A percentile compares a stretch with the other conserved stretches of the same genome.
Evolutionary conservation across 2,888 invertebrate genomes (phyloP).

Genomic region (Merodon equestris): DNA sequence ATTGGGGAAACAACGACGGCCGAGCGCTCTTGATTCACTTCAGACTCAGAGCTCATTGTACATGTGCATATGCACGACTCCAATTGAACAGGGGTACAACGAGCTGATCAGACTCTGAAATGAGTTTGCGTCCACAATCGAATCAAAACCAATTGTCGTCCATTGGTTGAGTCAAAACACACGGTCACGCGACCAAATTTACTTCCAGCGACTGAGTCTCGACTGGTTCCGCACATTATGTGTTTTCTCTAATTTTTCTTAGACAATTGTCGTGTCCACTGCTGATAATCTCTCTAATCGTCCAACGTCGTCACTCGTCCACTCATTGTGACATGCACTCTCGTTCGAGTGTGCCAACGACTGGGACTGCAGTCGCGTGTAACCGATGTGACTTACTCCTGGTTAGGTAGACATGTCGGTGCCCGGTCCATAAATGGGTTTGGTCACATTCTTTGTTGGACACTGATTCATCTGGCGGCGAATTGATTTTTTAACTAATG

Average conservation of each 20-base stretch:
- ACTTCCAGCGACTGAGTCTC: not conserved
- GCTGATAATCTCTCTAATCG: conserved; percentile 51
- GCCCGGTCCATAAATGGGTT: conserved; percentile 61
- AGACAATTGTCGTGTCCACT: conserved; percentile 32
- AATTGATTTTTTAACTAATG: conserved; percentile 58
- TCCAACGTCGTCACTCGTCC: too few species aligned
- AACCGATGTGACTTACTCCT: conserved; percentile 46
- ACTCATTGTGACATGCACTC: too few species aligned
- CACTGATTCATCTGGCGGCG: conserved; percentile 55
- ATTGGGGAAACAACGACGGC: conserved; percentile 1
- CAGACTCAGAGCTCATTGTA: conserved; percentile 41
- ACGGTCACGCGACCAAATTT: conserved; percentile 62
- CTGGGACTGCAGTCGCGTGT: conserved; percentile 34
- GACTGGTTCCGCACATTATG: too few species aligned
- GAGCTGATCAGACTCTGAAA: conserved; percentile 58
- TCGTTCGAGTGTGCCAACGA: not conserved
- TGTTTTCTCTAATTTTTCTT: conserved; percentile 11
- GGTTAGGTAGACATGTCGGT: conserved; percentile 58
- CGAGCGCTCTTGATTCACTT: conserved; percentile 28
- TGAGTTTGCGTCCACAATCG: conserved; percentile 62
- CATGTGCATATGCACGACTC: conserved; percentile 56
- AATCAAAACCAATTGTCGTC: conserved; percentile 61
- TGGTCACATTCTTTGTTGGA: conserved; percentile 61
- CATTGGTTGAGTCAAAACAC: conserved; percentile 33
- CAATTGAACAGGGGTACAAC: conserved; percentile 44